These are phyloP conservation scores for Propsilocerus akamusi DNA, from an alignment of 1,140 invertebrate species.

Conservation along the genomic window DNA sequence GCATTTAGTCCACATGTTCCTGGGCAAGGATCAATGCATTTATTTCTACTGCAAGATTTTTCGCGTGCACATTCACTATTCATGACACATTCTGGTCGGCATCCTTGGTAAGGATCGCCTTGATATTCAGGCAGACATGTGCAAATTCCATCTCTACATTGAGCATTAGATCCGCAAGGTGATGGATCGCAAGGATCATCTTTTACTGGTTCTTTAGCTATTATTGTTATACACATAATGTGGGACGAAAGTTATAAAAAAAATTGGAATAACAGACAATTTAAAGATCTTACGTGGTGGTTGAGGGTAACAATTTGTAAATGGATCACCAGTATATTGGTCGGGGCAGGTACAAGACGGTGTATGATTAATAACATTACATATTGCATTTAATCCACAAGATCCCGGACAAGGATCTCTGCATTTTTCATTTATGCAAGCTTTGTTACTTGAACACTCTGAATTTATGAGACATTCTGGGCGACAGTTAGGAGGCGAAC, in stretches of 20 bases:
- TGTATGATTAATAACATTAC: slow-evolving; percentile 44
- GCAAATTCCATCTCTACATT: slow-evolving; percentile 38
- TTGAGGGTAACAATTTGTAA: slow-evolving; percentile 32
- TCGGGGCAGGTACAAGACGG: slow-evolving; percentile 45
- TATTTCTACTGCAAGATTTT: slow-evolving; percentile 44
- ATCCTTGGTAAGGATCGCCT: slow-evolving; percentile 47
- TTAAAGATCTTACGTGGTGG: slow-evolving; percentile 22
- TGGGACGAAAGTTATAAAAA: background rate
- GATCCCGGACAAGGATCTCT: slow-evolving; percentile 48
- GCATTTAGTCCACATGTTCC: slow-evolving; percentile 46
- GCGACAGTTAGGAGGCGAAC: slow-evolving; percentile 47
- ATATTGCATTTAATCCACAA: slow-evolving; percentile 42
- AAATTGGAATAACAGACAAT: background rate
- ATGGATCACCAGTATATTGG: slow-evolving; percentile 51
- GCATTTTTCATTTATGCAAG: slow-evolving; percentile 51
- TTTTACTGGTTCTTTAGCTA: slow-evolving; percentile 18
- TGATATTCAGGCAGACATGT: slow-evolving; percentile 42
- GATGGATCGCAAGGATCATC: slow-evolving; percentile 40
- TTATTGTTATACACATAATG: slow-evolving; percentile 6
- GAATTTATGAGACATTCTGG: slow-evolving; percentile 55
- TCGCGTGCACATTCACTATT: slow-evolving; percentile 45
- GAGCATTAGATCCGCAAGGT: slow-evolving; percentile 44
- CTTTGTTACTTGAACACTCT: slow-evolving; percentile 42
- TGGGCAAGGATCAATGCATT: slow-evolving; percentile 48
- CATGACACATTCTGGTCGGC: slow-evolving; percentile 47